Evolutionary conservation across 2,888 invertebrate species (phyloP).

Genomic region (Hanleya hanleyi): DNA sequence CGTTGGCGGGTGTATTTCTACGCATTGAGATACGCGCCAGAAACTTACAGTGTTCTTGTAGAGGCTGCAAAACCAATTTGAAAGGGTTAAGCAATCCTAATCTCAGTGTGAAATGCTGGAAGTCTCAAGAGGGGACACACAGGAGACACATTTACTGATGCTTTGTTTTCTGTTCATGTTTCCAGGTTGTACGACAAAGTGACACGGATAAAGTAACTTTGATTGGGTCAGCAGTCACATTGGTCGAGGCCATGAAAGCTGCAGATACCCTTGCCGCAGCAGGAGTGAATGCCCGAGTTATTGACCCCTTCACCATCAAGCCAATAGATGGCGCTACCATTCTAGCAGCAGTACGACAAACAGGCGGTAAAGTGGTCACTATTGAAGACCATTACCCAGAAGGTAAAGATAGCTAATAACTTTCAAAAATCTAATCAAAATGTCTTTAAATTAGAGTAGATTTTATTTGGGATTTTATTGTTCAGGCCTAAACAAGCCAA

Average conservation of each 20-base stretch:
- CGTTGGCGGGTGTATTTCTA: too few species aligned
- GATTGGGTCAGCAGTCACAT: constrained; percentile 94
- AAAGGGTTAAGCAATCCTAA: too few species aligned
- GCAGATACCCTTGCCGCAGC: constrained; percentile 81
- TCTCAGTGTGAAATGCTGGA: too few species aligned
- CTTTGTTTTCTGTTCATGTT: neutral
- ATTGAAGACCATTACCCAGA: constrained; percentile 98
- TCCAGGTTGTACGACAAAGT: constrained; percentile 83
- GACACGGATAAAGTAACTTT: constrained; percentile 86
- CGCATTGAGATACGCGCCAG: too few species aligned
- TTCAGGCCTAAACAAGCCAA: too few species aligned
- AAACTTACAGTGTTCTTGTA: too few species aligned
- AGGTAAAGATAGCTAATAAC: constrained; percentile 77
- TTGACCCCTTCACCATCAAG: constrained; percentile 98
- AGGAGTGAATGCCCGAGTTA: constrained; percentile 83
- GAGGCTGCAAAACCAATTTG: too few species aligned
- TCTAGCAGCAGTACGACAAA: constrained; percentile 83
- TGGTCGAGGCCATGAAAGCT: constrained; percentile 92
- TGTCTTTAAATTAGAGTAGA: too few species aligned
- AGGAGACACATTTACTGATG: neutral
- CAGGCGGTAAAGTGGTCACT: constrained; percentile 88
- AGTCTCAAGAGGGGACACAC: neutral
- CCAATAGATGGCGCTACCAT: constrained; percentile 90
- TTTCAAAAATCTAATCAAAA: too few species aligned
- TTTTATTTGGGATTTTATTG: too few species aligned